These are phyloP conservation scores for Drosophila lini DNA, from an alignment of 1,140 invertebrate species.

Conservation along the genomic window DNA sequence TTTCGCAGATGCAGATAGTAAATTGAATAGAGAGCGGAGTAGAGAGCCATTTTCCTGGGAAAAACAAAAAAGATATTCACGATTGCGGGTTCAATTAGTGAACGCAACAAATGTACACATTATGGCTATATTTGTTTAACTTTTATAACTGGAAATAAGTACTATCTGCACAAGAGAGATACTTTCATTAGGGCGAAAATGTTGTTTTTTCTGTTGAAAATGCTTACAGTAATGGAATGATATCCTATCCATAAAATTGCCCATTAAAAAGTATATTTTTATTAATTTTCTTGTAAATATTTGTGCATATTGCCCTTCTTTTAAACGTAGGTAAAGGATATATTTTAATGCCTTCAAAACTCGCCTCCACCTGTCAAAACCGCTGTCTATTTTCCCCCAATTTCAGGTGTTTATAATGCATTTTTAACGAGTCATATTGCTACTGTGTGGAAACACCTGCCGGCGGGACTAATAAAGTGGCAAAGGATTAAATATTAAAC, in stretches of 20 bases:
- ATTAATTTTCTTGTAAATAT: conserved; percentile 1
- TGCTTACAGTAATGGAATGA: neutral
- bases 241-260: neutral
- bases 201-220: neutral
- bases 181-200: neutral
- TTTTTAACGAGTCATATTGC: conserved; percentile 12
- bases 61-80: conserved; percentile 10
- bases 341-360: neutral
- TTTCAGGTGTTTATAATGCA: conserved; percentile 15
- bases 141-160: conserved; percentile 13
- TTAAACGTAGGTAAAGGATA: neutral
- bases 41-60: conserved; percentile 15
- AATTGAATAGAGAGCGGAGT: conserved; percentile 21
- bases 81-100: conserved; percentile 35
- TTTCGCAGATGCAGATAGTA: conserved; percentile 49
- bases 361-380: conserved; percentile 13
- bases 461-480: conserved; percentile 26
- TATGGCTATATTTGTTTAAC: conserved; percentile 16
- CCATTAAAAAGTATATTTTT: neutral
- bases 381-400: neutral
- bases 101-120: conserved; percentile 14
- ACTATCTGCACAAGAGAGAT: conserved; percentile 1
- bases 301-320: neutral
- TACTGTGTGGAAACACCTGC: conserved; percentile 35
- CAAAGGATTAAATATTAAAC: conserved; percentile 42